Base-by-base conservation (phyloP, 2,888 invertebrate genomes). In the Aspidiotus destructor region DNA sequence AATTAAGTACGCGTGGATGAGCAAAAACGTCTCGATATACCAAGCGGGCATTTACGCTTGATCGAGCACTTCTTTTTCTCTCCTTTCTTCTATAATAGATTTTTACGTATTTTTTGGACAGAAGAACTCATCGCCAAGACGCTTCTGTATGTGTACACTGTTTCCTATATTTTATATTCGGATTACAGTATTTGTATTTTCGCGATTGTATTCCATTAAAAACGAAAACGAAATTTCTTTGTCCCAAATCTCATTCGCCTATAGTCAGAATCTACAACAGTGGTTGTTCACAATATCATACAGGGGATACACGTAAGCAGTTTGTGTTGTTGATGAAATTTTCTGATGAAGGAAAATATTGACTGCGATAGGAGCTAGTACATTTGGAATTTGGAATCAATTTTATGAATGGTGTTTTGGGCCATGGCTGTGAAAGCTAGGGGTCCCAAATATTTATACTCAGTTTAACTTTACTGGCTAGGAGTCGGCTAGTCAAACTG, bases 1-100 rank as follows among this genome's bases (percentile, higher is more conserved):
- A 67, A 67, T 67, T 67, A 67, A 44, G 60, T 60, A 42, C 67
- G 67, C 67, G 67, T 60, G 67, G 58, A 57, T 60, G 67, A 65
- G 28, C 67, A 10, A 16, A 61, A 61, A 61, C 44, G 41, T 42
- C 58, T 17, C 17, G 16, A 15, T 16, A 40, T 16, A 58, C 44
- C 16, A 40, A 67, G 10, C 41, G n/a, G 15, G 28, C 17, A 67
- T 67, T 58, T 67, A 67, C 67, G 67, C 67, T 58, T 67, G 67
- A 67, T 60, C 67, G 67, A 67, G 48, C 67, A 42, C 44, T 55
- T 65, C 54, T 65, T 48, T 48, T 48, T 55, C 44, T 40, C 40
- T 55, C 41, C 41, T 41, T 42, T 17, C 28, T 13, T 53, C 28
- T 28, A 28, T 28, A 28, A 28, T 28, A 28, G 28, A 28, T 28